Evolutionary conservation across 2,113 vertebrate species (phyloP), one percentile per base, ranked within the genome.

Genomic region (Desmodus rotundus): DNA sequence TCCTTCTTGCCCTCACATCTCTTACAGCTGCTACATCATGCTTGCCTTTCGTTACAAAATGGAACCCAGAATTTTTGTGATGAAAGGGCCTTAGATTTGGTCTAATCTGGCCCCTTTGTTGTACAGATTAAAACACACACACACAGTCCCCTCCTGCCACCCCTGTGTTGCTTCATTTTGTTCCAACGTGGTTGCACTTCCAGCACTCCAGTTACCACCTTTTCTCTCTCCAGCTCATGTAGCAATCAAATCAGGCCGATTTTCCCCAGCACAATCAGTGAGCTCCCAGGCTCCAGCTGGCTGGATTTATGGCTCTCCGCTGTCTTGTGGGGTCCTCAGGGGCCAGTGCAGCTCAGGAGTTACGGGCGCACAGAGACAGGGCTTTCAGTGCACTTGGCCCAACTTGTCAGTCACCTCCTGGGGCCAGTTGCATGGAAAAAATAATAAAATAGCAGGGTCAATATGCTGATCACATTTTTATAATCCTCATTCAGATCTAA

Each of bases 401-500:
- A 86, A 86, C 91, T 94, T 80, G 74, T 76, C 89, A 38, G 78
- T 91, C 80, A 92, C 63, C 89, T 94, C 88, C 78, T n/a, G 52
- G 84, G 81, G 24, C 76, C 54, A 2, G 47, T 15, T 85, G 36
- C 72, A 72, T 41, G 20, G 41, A 84, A 67, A 91, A 92, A 80
- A 28, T 63, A 89, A 86, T 56, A 65, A 94, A 94, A 89, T 61
- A 63, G 22, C 47, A 86, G n/a, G 72, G 73, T 92, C 93, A 93
- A 74, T 90, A 67, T 82, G 45, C 92, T 88, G 92, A 77, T 61
- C 76, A 89, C 96, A 78, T 90, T 80, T 87, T 92, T 89, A 93
- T 77, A 63, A 36, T 94, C 77, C 45, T 83, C 83, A 50, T 88
- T 93, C 58, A 65, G 89, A 84, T 91, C 80, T 50, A n/a, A 91